Percentiles rank a stretch among this genome's conserved stretches.
These are phyloP conservation scores for Pyrrhia umbra DNA, from an alignment of 2,888 invertebrate species.

Conservation along the genomic window DNA sequence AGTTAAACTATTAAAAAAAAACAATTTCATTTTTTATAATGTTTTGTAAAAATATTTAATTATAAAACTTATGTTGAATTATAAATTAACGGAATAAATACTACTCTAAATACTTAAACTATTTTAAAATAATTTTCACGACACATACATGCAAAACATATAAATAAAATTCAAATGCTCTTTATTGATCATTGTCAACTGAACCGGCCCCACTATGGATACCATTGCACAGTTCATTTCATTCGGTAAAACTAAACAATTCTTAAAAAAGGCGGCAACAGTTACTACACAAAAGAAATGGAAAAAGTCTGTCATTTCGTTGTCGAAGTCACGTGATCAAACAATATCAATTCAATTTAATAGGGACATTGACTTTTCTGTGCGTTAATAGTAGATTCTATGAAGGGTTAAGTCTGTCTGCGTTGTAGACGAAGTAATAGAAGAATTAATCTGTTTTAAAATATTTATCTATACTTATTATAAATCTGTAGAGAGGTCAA, in stretches of 20 bases:
- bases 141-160: background rate
- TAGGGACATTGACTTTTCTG: slow-evolving; percentile 35
- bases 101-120: too few relatives aligned
- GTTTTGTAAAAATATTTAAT: too few relatives aligned
- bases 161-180: background rate
- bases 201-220: too few relatives aligned
- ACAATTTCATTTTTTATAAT: too few relatives aligned
- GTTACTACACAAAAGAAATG: slow-evolving; percentile 26
- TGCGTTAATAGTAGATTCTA: slow-evolving; percentile 6
- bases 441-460: too few relatives aligned
- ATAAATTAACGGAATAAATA: too few relatives aligned
- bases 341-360: slow-evolving; percentile 41
- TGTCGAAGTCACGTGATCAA: slow-evolving; percentile 36
- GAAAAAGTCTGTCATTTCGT: background rate
- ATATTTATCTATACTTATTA: too few relatives aligned
- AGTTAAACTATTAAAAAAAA: too few relatives aligned
- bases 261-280: background rate
- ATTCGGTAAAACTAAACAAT: background rate
- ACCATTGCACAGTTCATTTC: too few relatives aligned
- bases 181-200: too few relatives aligned
- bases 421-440: background rate
- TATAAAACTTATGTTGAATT: too few relatives aligned
- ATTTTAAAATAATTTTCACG: background rate
- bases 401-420: background rate
- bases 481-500: too few relatives aligned